Conservation (phyloP, 2,113 vertebrate species). For the Osmerus mordax region DNA sequence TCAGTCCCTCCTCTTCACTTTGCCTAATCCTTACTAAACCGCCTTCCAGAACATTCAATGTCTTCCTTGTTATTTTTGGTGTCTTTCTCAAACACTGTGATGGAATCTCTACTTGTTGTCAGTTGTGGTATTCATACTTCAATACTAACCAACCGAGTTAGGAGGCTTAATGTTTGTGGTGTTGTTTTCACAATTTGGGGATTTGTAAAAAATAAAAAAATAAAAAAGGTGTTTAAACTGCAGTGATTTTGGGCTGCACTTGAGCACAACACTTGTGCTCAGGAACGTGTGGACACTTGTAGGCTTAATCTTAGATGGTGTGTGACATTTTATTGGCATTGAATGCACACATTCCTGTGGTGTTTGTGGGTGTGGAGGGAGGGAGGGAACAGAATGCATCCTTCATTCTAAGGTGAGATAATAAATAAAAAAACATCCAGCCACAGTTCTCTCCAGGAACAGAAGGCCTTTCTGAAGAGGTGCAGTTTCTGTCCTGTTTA, state of each 20-base stretch:
- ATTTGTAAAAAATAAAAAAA: too few species aligned
- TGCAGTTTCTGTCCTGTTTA: too few species aligned
- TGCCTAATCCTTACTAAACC: too few species aligned
- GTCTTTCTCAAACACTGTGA: conserved; percentile 18
- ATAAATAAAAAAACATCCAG: not conserved
- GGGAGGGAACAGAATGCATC: conserved; percentile 26
- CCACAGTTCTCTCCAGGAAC: too few species aligned
- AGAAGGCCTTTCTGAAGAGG: too few species aligned
- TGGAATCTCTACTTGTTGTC: conserved; percentile 52
- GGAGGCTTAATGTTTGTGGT: conserved; percentile 33
- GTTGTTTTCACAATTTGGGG: conserved; percentile 19
- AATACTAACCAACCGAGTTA: conserved; percentile 49
- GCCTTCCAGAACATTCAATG: not conserved
- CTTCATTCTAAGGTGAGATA: conserved; percentile 46
- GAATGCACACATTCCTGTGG: conserved; percentile 54
- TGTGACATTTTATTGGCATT: conserved; percentile 32
- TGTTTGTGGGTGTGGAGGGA: conserved; percentile 24
- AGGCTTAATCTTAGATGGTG: conserved; percentile 22
- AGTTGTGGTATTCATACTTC: conserved; percentile 20
- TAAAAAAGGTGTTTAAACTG: not conserved
- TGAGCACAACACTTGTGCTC: conserved; percentile 46
- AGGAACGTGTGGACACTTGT: conserved; percentile 39
- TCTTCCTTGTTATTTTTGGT: not conserved
- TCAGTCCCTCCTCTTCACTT: too few species aligned
- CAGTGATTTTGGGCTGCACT: conserved; percentile 32